Evolutionary conservation across 1,140 invertebrate genomes (phyloP).

Genomic region (Drosophila trapezifrons): DNA sequence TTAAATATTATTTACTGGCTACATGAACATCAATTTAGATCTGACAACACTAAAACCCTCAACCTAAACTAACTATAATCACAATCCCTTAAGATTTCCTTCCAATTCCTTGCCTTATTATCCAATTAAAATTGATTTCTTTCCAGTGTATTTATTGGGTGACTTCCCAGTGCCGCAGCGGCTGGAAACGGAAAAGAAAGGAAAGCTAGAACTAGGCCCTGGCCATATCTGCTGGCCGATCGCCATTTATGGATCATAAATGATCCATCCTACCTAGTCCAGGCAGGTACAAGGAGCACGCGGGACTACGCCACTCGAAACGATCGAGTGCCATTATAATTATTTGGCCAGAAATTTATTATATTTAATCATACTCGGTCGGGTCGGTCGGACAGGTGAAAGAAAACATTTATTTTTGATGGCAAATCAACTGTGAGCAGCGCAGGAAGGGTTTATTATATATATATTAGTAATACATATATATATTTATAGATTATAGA

Average conservation of each 20-base stretch:
- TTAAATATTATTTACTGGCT: too few species aligned
- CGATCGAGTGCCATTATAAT: slow-evolving; percentile 65
- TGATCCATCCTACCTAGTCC: slow-evolving; percentile 27
- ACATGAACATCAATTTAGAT: too few species aligned
- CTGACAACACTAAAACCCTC: too few species aligned
- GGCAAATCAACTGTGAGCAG: slow-evolving; percentile 14
- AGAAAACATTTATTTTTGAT: slow-evolving; percentile 14
- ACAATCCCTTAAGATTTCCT: too few species aligned
- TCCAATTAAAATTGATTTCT: too few species aligned
- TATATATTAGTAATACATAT: slow-evolving; percentile 30
- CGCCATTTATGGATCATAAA: slow-evolving; percentile 20
- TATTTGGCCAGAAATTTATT: slow-evolving; percentile 69
- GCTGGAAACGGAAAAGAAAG: background rate
- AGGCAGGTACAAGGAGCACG: slow-evolving; percentile 1
- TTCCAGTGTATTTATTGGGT: too few species aligned
- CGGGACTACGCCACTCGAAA: slow-evolving; percentile 44
- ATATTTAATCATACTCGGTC: slow-evolving; percentile 46
- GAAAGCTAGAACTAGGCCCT: background rate
- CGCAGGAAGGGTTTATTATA: slow-evolving; percentile 66
- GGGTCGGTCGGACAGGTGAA: background rate
- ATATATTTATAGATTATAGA: slow-evolving; percentile 54
- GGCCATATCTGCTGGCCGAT: slow-evolving; percentile 21
- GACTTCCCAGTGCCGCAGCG: too few species aligned
- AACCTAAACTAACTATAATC: too few species aligned
- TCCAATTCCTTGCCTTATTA: too few species aligned